Base-by-base conservation (phyloP, 2,888 invertebrate genomes). In the Drosophila mulleri region DNA sequence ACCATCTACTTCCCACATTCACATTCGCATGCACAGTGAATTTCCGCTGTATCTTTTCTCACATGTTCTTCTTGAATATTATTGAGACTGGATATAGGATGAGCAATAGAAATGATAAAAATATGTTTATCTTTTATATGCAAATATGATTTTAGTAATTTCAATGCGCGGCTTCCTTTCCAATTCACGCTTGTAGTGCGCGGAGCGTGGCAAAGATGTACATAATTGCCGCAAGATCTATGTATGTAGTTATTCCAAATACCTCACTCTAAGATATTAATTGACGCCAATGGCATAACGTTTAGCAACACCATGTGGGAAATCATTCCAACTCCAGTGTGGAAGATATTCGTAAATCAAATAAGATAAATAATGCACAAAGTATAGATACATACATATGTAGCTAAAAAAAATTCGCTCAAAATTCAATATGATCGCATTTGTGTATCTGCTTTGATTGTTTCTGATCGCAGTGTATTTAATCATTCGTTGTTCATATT, bases 81-180 rank as follows among this genome's bases (percentile, higher is more conserved):
- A 52, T 72, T 72, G 52, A 56, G 57, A 78, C 45, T 72, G 47
- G 47, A 57, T 47, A 57, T 45, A 39, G 18, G 59, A 16, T 8
- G 14, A 6, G 16, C 14, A 39, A 39, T 39, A 39, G 37, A 14
- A 37, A 14, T 37, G 14, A 6, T 37, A 14, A 7, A 37, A 39
- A 16, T 16, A 16, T 39, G 16, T 39, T 7, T 7, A 16, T 1
- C 16, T 16, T 14, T 14, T 2, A 7, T 39, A 16, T 32, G 11
- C 32, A 11, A 11, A 11, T 32, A 3, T 11, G 32, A 32, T 14
- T 2, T 16, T 16, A 39, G 37, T 39, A 39, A 2, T 39, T 14
- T 16, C 2, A 6, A 0, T 39, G 16, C 2, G 6, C 16, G 16
- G 16, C 37, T 41, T 39, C n/a, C 16, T 3, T 3, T 41, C n/a